phyloP scores from a whole-genome alignment of 2,113 vertebrate genomes.

The Gallinago media region DNA sequence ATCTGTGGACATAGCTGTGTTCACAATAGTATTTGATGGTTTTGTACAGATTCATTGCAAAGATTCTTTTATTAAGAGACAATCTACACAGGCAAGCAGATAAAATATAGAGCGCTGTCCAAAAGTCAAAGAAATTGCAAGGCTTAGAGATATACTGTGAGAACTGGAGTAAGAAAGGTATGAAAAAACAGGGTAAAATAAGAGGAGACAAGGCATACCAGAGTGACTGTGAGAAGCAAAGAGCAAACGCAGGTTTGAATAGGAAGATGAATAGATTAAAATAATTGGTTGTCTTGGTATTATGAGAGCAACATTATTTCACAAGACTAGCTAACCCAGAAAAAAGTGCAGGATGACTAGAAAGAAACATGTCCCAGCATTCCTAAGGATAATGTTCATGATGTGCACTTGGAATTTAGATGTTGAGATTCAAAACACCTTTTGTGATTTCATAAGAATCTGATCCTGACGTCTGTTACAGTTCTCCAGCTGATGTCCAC shows the following conservation, averaged over 20 bases:
- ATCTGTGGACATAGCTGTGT: not conserved
- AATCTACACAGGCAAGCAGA: not conserved
- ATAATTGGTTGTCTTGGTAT: not conserved
- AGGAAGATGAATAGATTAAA: not conserved
- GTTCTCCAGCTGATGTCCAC: not conserved
- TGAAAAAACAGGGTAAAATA: not conserved
- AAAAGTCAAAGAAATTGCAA: not conserved
- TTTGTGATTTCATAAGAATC: not conserved
- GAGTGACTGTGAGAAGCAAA: not conserved
- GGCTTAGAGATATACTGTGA: not conserved
- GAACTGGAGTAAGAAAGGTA: not conserved
- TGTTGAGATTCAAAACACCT: not conserved
- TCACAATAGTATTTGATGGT: not conserved
- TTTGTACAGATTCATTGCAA: not conserved
- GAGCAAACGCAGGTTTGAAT: not conserved
- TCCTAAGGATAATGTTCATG: not conserved
- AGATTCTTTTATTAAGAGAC: not conserved
- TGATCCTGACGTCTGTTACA: not conserved
- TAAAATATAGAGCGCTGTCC: not conserved
- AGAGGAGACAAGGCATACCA: not conserved
- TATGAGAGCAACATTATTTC: not conserved
- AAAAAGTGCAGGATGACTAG: not conserved
- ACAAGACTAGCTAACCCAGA: not conserved
- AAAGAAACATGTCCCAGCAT: not conserved
- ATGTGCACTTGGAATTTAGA: not conserved